Conservation (phyloP, 2,113 vertebrate genomes). For the Ophthalmolycus amberensis region DNA sequence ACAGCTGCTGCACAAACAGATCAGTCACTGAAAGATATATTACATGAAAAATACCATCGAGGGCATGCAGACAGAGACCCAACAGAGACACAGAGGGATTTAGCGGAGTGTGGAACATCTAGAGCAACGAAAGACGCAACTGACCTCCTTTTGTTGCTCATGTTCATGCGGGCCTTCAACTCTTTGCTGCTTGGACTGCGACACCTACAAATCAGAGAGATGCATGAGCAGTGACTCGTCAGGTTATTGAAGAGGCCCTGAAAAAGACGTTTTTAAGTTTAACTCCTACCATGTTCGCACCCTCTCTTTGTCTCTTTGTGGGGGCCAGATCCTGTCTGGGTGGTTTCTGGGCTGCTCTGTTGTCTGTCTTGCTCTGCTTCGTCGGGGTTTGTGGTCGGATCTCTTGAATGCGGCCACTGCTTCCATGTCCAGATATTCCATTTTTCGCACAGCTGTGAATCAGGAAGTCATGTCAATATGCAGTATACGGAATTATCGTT, state of each 20-base stretch:
- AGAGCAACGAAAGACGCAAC: not conserved
- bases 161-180: slow-evolving; percentile 23
- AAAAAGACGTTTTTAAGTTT: not conserved
- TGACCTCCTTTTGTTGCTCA: slow-evolving; percentile 48
- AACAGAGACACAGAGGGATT: not conserved
- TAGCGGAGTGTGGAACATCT: not conserved
- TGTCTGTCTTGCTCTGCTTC: slow-evolving; percentile 17
- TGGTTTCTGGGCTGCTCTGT: slow-evolving; percentile 17
- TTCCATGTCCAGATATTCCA: slow-evolving; percentile 47
- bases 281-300: slow-evolving; percentile 59
- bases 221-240: not conserved
- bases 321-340: slow-evolving; percentile 39
- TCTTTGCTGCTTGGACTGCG: slow-evolving; percentile 46
- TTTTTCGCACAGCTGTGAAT: slow-evolving; percentile 57
- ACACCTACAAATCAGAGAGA: slow-evolving; percentile 45
- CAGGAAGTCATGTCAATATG: not conserved
- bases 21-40: not conserved
- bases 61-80: not conserved
- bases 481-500: not conserved
- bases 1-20: slow-evolving; percentile 22
- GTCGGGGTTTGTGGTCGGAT: slow-evolving; percentile 20
- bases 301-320: slow-evolving; percentile 44
- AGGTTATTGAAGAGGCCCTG: not conserved
- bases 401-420: slow-evolving; percentile 59
- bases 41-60: not conserved